Base-by-base conservation (phyloP, 2,113 vertebrate genomes). In the Rhea pennata region DNA sequence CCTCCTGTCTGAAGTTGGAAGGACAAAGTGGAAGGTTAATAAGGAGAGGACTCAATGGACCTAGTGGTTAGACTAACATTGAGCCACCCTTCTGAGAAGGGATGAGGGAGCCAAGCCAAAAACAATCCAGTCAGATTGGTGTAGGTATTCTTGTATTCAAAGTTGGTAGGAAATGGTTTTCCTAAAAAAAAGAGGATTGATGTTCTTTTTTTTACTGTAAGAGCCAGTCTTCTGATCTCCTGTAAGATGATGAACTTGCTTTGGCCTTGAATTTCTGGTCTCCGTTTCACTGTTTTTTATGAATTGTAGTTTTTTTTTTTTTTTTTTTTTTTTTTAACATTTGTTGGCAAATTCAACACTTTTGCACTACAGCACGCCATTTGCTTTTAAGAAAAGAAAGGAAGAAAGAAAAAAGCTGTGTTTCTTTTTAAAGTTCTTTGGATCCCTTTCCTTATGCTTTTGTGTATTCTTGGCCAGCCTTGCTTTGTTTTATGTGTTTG, bases 151-250 rank as follows among this genome's bases (percentile, higher is more conserved):
- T 66, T 92, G 80, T 97, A 96, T 96, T 96, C 50, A n/a, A 72
- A 97, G 91, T 84, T 96, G 84, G 75, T 96, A 86, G 88, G 91
- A 95, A 97, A 97, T 93, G 62, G 94, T 92, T 97, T 97, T 87
- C 94, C 92, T 81, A 53, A 69, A 73, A 88, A 93, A 78, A 95
- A 84, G 27, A 10, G 74, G 96, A 87, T 87, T 66, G 12, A 66
- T 95, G 40, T 67, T 87, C 20, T 72, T 92, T 93, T 93, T 82
- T 85, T 78, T 48, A 67, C 88, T 80, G 83, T 36, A 83, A 87
- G 88, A 97, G 87, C 62, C 92, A 85, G 44, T 93, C 96, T 94
- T 44, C 53, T 93, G 90, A 81, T 97, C 88, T 94, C 73, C 74
- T 40, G 81, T 71, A 83, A 26, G 50, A 53, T 85, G 91, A 91